Evolutionary conservation across 2,888 invertebrate genomes (phyloP), one percentile per base, ranked within the genome.

Genomic region (Protodeltote pygarga): DNA sequence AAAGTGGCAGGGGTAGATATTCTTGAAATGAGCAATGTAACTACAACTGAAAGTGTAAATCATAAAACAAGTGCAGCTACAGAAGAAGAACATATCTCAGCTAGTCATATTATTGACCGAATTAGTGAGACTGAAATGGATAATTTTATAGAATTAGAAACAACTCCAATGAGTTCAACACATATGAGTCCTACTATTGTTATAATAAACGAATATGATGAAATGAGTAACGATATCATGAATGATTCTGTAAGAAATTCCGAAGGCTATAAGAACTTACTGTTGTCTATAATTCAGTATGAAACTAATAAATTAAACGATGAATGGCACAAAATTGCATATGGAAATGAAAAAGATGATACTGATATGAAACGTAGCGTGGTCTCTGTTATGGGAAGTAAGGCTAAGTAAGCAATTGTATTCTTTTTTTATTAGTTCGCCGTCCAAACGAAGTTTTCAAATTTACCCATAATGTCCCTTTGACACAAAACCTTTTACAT

Each of bases 201-300:
- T 8, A 70, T 77, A 20, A 61, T 75, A 2, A 67, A 76, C 24
- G 69, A 76, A 14, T 54, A 67, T 24, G 59, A 49, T 19, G 34
- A 38, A 1, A 6, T 49, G 0, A 16, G 3, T 17, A 52, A 17
- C 10, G 34, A 24, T 2, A 9, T 3, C 3, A 3, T 44, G 3
- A 10, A 8, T 13, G 60, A 42, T 3, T 3, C 35, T 1, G 47
- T 25, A 2, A 34, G 20, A 8, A 49, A 44, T 10, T 19, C 32
- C 3, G 45, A 60, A 0, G 44, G 44, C 1, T 57, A 57, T 9
- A 73, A 54, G 21, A 73, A 65, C 54, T 55, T 83, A 4, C 47
- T 83, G 0, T 37, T 78, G 2, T 75, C 81, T 4, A 61, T 83
- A 35, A 71, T 82, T 11, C 72, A 77, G 49, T 79, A 64, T 48